Base-by-base conservation (phyloP, 2,113 vertebrate species). In the Condylura cristata region DNA sequence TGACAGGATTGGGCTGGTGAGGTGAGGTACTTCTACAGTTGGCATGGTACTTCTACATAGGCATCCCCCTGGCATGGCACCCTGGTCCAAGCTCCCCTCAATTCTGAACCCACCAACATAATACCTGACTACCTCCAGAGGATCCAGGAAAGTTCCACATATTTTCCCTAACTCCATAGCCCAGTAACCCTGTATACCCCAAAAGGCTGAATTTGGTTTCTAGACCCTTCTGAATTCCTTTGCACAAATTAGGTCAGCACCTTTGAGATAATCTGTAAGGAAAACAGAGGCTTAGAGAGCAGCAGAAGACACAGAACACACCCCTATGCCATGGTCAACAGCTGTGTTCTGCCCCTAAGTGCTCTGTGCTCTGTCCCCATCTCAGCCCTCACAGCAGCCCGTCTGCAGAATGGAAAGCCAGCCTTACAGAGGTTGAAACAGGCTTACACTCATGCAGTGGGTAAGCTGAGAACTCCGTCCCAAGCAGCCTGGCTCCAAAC, bases 1-100 rank as follows among this genome's bases (percentile, higher is more conserved):
- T 78, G 80, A 89, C 85, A 82, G 74, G 37, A 91, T 66, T 65
- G 53, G 48, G n/a, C n/a, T n/a, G n/a, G 46, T 78, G 51, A 34
- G 56, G 48, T 51, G 2, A 74, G 58, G 68, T 60, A 79, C 58
- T 85, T 83, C 68, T 71, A 18, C 13, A 61, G 44, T 65, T 18
- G 7, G 46, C 14, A 6, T n/a, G 58, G 68, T 60, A 79, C 58
- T 85, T 83, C 68, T 71, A 18, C 13, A 61, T 13, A 20, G 46
- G 51, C 70, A 60, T 76, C 71, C 86, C 41, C 70, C 24, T n/a
- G n/a, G n/a, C n/a, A n/a, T n/a, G n/a, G 51, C 48, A 83, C 48
- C 44, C 44, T 28, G 10, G 32, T 6, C 83, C 51, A 32, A 82
- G n/a, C 12, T 53, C 61, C 51, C n/a, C 30, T 82, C 56, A 60